Base-by-base conservation (phyloP, 2,888 invertebrate genomes). In the Drosophila monieri region DNA sequence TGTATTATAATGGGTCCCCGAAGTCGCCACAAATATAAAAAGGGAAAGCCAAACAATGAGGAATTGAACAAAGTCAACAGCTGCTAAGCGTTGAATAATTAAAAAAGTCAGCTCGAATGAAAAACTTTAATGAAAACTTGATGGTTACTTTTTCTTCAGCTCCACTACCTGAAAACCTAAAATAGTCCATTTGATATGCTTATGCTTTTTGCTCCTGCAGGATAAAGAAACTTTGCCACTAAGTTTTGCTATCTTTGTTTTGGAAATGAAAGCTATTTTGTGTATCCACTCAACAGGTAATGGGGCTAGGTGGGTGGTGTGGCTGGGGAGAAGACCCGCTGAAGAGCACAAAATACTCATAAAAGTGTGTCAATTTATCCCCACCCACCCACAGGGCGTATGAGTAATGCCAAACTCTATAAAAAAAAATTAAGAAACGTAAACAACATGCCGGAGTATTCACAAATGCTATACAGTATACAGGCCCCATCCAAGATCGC, bases 351-450 rank as follows among this genome's bases (percentile, higher is more conserved):
- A 49, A 52, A 46, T 39, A 32, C 43, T 64, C 37, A 37, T 21
- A 30, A 66, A 81, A 76, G 53, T 74, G 57, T 81, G 81, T 85
- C 85, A 87, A 85, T 72, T 85, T 49, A 32, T 6, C 32, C 15
- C 41, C 48, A 51, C 76, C 77, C 71, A 69, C 49, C 64, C 49
- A 43, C 78, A 48, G 61, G 59, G 41, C 72, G 74, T 72, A 72
- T 81, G 85, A 81, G 80, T 66, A 85, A 87, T 72, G 49, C 54
- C 15, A 37, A 15, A 43, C 52, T 61, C 51, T 69, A 83, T 68
- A 71, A 74, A 66, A 71, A 71, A 57, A 74, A 71, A 85, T 64
- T 39, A 49, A 54, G 52, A n/a, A 49, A 58, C 9, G 74, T 51
- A 67, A 85, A 68, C 71, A 62, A 27, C 9, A 27, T 6, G n/a